A percentile compares a stretch with the other conserved stretches of the same genome.
Conservation (phyloP, 2,888 invertebrate species). For the Tetragonisca angustula region DNA sequence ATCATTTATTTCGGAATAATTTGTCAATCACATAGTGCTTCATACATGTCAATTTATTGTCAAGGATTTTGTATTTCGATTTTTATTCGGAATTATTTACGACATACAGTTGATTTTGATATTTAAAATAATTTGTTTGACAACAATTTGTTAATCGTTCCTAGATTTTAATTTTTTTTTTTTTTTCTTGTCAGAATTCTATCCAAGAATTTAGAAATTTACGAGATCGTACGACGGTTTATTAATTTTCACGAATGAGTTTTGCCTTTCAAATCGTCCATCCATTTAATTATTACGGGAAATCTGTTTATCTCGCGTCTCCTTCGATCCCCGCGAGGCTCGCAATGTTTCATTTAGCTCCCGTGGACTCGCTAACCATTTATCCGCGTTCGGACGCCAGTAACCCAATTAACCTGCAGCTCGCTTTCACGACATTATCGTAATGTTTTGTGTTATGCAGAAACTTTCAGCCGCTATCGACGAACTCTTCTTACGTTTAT, state of each 20-base stretch:
- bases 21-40: too few species aligned
- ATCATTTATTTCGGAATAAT: too few species aligned
- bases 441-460: constrained; percentile 29
- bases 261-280: not conserved
- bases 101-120: too few species aligned
- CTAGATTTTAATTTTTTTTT: too few species aligned
- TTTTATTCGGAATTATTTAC: too few species aligned
- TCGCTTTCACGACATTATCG: constrained; percentile 26
- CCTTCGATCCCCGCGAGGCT: constrained; percentile 14
- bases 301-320: constrained; percentile 22
- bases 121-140: too few species aligned
- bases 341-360: constrained; percentile 28
- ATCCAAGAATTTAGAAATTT: not conserved
- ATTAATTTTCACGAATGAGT: not conserved
- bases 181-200: not conserved
- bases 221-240: not conserved
- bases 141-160: too few species aligned
- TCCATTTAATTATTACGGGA: not conserved
- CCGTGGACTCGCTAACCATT: constrained; percentile 31
- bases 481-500: constrained; percentile 14
- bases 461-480: constrained; percentile 30
- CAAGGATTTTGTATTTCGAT: not conserved
- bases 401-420: constrained; percentile 49
- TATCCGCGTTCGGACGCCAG: constrained; percentile 15
- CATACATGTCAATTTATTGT: too few species aligned